Conservation (phyloP, 2,113 vertebrate species). For the Oncorhynchus masou region DNA sequence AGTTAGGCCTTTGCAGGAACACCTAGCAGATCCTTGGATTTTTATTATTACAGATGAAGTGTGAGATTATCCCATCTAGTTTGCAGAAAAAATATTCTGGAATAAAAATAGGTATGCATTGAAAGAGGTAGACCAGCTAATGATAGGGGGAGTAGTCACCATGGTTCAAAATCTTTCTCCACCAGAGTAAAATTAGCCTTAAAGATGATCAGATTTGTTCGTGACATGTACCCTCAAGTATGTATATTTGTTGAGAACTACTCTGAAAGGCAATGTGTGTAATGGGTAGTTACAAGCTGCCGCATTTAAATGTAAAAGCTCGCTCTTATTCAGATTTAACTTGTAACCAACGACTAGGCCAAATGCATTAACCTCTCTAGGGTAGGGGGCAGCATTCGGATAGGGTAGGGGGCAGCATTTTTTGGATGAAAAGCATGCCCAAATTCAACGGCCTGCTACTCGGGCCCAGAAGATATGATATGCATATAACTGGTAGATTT, state of each 20-base stretch:
- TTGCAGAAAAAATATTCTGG: background rate
- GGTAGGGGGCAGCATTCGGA: too few relatives aligned
- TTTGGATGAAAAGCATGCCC: too few relatives aligned
- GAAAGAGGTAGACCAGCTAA: conserved; percentile 2
- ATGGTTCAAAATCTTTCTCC: background rate
- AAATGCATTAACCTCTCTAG: background rate
- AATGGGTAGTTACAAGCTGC: background rate
- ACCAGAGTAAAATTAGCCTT: too few relatives aligned
- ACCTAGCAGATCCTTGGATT: background rate
- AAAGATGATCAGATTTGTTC: background rate
- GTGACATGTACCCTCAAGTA: background rate
- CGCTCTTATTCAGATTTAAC: background rate
- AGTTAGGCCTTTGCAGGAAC: background rate
- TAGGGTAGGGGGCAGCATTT: too few relatives aligned
- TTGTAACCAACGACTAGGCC: background rate
- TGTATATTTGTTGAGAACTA: background rate
- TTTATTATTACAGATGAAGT: background rate
- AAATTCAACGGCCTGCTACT: too few relatives aligned
- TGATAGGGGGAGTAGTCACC: background rate
- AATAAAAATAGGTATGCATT: conserved; percentile 2
- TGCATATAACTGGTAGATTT: too few relatives aligned
- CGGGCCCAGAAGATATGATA: too few relatives aligned
- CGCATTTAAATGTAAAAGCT: background rate
- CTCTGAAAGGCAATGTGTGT: background rate
- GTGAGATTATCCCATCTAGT: background rate